phyloP scores from a whole-genome alignment of 2,888 invertebrate genomes.

The Chaetoderma sp. region DNA sequence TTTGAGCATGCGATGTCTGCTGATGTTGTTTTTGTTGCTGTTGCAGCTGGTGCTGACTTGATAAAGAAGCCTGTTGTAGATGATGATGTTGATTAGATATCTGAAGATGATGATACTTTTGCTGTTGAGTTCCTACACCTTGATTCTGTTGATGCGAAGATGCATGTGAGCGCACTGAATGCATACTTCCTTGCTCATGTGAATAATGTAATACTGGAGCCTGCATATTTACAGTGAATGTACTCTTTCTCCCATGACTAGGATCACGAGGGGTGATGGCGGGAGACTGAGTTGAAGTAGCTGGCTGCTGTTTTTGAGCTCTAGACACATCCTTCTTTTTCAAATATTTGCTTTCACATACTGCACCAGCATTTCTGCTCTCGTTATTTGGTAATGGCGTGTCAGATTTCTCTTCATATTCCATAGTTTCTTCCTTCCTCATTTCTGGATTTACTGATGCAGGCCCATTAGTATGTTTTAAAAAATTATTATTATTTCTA shows the following conservation, averaged over 20 bases:
- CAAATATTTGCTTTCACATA: conserved; percentile 37
- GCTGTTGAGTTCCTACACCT: too few relatives aligned
- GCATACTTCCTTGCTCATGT: conserved; percentile 19
- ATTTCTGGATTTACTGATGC: conserved; percentile 33
- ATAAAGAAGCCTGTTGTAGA: too few relatives aligned
- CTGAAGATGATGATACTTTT: too few relatives aligned
- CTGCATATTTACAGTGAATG: conserved; percentile 45
- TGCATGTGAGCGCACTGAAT: too few relatives aligned
- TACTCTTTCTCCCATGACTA: too few relatives aligned
- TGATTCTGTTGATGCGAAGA: too few relatives aligned
- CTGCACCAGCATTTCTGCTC: conserved; percentile 38
- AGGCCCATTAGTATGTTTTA: conserved; percentile 22
- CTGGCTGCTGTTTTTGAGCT: conserved; percentile 22
- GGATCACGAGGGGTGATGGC: conserved; percentile 40
- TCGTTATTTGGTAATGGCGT: too few relatives aligned
- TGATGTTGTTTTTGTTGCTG: too few relatives aligned
- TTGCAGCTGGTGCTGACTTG: too few relatives aligned
- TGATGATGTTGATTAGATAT: too few relatives aligned
- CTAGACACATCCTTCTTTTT: conserved; percentile 47
- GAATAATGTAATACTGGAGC: conserved; percentile 38
- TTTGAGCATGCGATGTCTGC: too few relatives aligned
- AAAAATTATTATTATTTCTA: conserved; percentile 43
- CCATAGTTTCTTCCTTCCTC: conserved; percentile 17
- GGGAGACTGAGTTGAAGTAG: conserved; percentile 35
- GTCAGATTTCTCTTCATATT: too few relatives aligned